These are phyloP conservation scores for Enchytraeus crypticus DNA, from an alignment of 2,888 invertebrate genomes.

Conservation along the genomic window DNA sequence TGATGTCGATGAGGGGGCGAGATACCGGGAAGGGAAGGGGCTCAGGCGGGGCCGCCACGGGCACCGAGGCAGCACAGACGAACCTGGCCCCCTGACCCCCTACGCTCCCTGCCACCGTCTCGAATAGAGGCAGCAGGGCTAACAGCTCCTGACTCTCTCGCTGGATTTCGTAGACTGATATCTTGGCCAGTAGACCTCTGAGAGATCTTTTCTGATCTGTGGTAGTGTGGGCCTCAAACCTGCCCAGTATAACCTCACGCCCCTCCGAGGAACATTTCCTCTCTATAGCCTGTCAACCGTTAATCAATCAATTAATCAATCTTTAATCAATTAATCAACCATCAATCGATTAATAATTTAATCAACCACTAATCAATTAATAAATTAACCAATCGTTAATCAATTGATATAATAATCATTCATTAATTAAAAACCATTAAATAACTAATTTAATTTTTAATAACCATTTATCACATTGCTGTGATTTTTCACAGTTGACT, in stretches of 20 bases:
- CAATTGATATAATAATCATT: no score
- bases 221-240: conserved; percentile 1
- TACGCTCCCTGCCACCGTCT: conserved; percentile 18
- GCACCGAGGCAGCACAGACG: conserved; percentile 14
- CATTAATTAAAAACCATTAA: no score
- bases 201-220: conserved; percentile 17
- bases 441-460: no score
- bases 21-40: conserved; percentile 18
- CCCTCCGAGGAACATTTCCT: conserved; percentile 4
- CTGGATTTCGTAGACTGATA: conserved; percentile 19
- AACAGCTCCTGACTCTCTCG: conserved; percentile 14
- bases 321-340: no score
- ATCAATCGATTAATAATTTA: no score
- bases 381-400: no score
- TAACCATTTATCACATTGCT: no score
- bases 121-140: conserved; percentile 22
- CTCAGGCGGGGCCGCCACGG: conserved; percentile 17
- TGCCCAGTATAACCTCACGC: neutral
- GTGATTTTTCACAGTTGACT: no score
- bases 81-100: conserved; percentile 6
- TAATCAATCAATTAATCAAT: no score
- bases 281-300: conserved; percentile 11
- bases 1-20: conserved; percentile 18
- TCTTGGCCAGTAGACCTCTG: conserved; percentile 17
- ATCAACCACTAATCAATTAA: no score